Base-by-base conservation (phyloP, 1,140 invertebrate genomes). In the Drosophila neocordata region DNA sequence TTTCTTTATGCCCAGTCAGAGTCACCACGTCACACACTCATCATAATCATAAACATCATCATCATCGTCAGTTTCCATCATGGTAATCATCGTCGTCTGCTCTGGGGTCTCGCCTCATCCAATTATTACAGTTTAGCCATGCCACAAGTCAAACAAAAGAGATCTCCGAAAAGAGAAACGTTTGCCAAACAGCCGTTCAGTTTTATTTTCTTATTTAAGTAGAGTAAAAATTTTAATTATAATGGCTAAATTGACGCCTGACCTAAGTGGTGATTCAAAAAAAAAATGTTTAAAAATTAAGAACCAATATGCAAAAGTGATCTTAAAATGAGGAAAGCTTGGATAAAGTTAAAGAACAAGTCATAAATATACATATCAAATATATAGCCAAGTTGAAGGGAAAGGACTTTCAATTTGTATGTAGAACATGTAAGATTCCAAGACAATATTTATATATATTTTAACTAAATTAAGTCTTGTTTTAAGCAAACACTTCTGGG, bases 61-160 rank as follows among this genome's bases (percentile, higher is more conserved):
- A 35, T 62, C 62, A 31, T 63, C 41, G 22, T 24, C 22, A 24
- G 2, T 63, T 35, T 65, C 48, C 60, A 52, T 13, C 27, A 20
- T 24, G 41, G 55, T 73, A 48, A 61, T 74, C 64, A 60, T 67
- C 71, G 13, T 34, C 20, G 9, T 1, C 60, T 56, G 70, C 44
- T 15, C 69, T 41, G 53, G 31, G 64, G 75, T 82, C 69, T 81
- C 59, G 79, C 73, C 77, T 80, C 66, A 75, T 87, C 83, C 82
- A 87, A 87, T 87, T 87, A 87, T 79, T 88, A 88, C 82, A 87
- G 82, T 87, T 87, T 87, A 87, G 82, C 75, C 75, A 69, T 67
- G 83, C 78, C 78, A 73, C 83, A 83, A 88, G 75, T 88, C 83
- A 88, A 83, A 83, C 75, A 87, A 88, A 88, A 77, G 82, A 69